Percentiles rank a stretch among this genome's conserved stretches.
These are phyloP conservation scores for Syngnathoides biaculeatus DNA, from an alignment of 2,113 vertebrate species.

Conservation along the genomic window DNA sequence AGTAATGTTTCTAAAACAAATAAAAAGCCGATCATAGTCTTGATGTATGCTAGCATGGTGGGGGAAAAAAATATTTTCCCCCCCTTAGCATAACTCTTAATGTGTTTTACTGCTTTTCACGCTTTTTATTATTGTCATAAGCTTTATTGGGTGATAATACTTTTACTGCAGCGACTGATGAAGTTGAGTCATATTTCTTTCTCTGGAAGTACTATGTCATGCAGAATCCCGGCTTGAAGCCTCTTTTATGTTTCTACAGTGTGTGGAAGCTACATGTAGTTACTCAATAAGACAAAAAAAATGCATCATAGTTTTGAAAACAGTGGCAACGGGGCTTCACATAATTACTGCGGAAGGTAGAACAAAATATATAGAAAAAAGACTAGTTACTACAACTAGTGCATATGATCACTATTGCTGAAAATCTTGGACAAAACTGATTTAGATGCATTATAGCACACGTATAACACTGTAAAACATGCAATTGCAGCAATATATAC, in stretches of 20 bases:
- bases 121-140: slow-evolving; percentile 34
- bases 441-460: too few species aligned
- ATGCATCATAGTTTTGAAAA: slow-evolving; percentile 8
- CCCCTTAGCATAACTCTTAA: not conserved
- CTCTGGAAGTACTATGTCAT: slow-evolving; percentile 21
- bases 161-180: slow-evolving; percentile 28
- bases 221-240: slow-evolving; percentile 15
- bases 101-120: slow-evolving; percentile 8
- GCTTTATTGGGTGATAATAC: slow-evolving; percentile 22
- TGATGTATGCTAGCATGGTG: slow-evolving; percentile 12
- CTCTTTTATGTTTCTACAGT: not conserved
- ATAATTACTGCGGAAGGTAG: slow-evolving; percentile 32
- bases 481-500: too few species aligned
- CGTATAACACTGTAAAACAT: too few species aligned
- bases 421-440: too few species aligned
- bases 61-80: slow-evolving; percentile 1
- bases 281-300: not conserved
- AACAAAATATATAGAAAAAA: not conserved
- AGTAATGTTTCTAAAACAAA: slow-evolving; percentile 54
- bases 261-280: not conserved
- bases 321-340: slow-evolving; percentile 10
- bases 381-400: too few species aligned
- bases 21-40: slow-evolving; percentile 27
- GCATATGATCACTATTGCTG: too few species aligned
- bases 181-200: slow-evolving; percentile 33